These are phyloP conservation scores for Plutomurus gul DNA, from an alignment of 1,140 invertebrate genomes.

Conservation along the genomic window DNA sequence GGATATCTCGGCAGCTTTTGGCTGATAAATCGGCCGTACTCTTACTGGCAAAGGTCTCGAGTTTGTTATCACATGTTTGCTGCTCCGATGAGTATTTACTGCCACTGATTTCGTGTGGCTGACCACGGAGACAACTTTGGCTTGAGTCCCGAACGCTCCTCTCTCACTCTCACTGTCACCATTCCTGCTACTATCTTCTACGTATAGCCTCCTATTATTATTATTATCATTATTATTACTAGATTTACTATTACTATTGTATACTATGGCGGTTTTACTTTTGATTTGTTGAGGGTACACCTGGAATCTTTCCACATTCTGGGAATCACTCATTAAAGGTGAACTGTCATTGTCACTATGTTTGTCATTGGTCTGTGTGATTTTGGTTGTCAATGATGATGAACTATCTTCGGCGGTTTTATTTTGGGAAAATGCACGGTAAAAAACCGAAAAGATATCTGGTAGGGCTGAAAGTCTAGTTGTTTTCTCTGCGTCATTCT, in stretches of 20 bases:
- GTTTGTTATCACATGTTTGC: conserved; percentile 17
- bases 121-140: conserved; percentile 34
- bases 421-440: conserved; percentile 44
- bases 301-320: conserved; percentile 26
- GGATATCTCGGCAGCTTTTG: not conserved
- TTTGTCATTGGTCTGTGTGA: not conserved
- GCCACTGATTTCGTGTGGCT: conserved; percentile 39
- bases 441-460: conserved; percentile 52
- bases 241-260: conserved; percentile 11
- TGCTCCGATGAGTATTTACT: conserved; percentile 17
- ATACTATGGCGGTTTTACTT: not conserved
- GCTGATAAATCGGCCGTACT: conserved; percentile 3
- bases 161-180: not conserved
- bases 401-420: not conserved
- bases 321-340: conserved; percentile 21
- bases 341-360: not conserved
- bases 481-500: not conserved
- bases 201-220: not conserved
- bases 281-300: not conserved
- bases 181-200: not conserved
- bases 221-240: not conserved
- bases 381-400: not conserved
- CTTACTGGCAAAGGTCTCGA: conserved; percentile 2
- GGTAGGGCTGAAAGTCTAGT: not conserved
- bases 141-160: not conserved